Evolutionary conservation across 2,113 vertebrate genomes (phyloP), one percentile per base, ranked within the genome.

Genomic region (Colinus virginianus): DNA sequence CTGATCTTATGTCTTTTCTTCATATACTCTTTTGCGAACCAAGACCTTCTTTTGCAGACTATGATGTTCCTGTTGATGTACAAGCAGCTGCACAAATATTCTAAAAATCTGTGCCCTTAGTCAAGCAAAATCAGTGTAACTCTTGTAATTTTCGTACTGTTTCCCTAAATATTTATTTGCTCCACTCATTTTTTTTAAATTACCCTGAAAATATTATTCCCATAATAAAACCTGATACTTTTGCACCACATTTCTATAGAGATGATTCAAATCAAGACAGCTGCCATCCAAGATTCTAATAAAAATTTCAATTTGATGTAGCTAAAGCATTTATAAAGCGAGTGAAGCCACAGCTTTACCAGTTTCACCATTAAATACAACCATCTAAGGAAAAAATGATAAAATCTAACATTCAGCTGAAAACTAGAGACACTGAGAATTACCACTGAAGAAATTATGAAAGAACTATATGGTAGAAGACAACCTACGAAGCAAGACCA

Each of bases 291-390:
- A n/a, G 13, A 49, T 19, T 45, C 53, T 79, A 90, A 70, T 70
- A 48, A 53, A 61, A 58, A 32, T 56, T 87, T 71, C 18, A 9
- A 3, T 40, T 80, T 85, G 3, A 7, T 83, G 58, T 87, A 88
- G 88, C 51, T 70, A 77, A 94, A 66, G 11, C 30, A 85, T 69
- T 90, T 80, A n/a, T 26, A 90, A 77, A 87, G 28, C 36, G 46
- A 79, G 18, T 64, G 12, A 87, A 84, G 55, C 12, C 21, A 45
- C 32, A 68, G 9, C 38, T 85, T 87, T 93, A 72, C 72, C 53
- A 51, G 40, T 51, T n/a, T 71, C 14, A 48, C 48, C 4, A 14
- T 46, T 43, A 79, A 77, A 72, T 56, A 32, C 8, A 75, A 63
- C n/a, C 34, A 38, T 1, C 8, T 64, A 61, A 72, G 40, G 26